phyloP scores from a whole-genome alignment of 2,888 invertebrate species.

The Lymantria monacha region DNA sequence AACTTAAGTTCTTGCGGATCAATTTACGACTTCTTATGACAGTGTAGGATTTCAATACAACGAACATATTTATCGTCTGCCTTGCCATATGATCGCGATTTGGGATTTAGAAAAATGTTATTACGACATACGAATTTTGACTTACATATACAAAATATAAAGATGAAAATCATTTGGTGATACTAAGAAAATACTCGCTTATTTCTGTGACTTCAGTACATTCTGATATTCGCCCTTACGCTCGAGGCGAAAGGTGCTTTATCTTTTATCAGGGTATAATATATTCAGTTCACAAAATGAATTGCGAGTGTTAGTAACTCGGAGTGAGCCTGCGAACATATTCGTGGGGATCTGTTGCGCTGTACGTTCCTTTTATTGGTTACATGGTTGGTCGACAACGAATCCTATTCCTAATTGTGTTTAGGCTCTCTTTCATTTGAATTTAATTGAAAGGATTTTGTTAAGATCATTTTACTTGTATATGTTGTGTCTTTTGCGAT shows the following conservation, averaged over 20 bases:
- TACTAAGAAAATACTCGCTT: conserved; percentile 51
- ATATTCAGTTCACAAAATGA: conserved; percentile 82
- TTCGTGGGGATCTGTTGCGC: conserved; percentile 79
- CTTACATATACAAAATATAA: conserved; percentile 42
- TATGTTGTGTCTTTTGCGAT: conserved; percentile 54
- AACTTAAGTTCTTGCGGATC: conserved; percentile 55
- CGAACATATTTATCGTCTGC: conserved; percentile 71
- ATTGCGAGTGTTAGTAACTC: conserved; percentile 82
- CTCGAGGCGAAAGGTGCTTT: conserved; percentile 52
- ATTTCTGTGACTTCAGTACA: conserved; percentile 57
- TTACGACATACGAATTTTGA: conserved; percentile 36
- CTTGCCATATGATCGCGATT: conserved; percentile 71
- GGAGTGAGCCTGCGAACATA: conserved; percentile 80
- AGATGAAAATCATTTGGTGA: conserved; percentile 48
- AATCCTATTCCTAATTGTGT: conserved; percentile 58
- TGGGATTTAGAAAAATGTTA: conserved; percentile 66
- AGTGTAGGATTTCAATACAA: conserved; percentile 75
- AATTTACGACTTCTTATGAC: conserved; percentile 70
- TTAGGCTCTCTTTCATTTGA: conserved; percentile 62
- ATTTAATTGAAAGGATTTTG: conserved; percentile 46
- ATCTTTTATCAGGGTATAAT: conserved; percentile 62
- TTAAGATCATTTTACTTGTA: conserved; percentile 52
- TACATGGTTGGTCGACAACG: conserved; percentile 55
- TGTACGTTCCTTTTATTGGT: conserved; percentile 71
- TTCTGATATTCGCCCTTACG: conserved; percentile 60